Conservation (phyloP, 2,113 vertebrate species). For the Bothrops jararaca region DNA sequence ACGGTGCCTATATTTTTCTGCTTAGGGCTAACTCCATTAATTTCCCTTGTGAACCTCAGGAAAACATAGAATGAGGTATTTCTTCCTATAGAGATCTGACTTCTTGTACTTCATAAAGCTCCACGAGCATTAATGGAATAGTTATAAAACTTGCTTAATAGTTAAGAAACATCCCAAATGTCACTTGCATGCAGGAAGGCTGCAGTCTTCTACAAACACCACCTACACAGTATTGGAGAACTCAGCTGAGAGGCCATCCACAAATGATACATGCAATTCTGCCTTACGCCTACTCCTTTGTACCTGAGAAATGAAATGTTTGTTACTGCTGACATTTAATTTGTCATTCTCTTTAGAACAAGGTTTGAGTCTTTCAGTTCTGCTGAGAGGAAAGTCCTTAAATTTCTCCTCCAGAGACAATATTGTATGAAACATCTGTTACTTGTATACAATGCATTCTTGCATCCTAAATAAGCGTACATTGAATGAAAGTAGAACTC, state of each 20-base stretch:
- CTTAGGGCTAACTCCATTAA: not conserved
- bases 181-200: not conserved
- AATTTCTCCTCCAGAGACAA: not conserved
- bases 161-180: not conserved
- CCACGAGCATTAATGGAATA: not conserved
- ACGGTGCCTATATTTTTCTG: not conserved
- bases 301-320: conserved; percentile 17
- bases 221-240: not conserved
- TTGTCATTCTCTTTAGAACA: not conserved
- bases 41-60: not conserved
- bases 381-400: not conserved
- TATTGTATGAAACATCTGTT: not conserved
- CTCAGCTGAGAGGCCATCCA: not conserved
- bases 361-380: not conserved
- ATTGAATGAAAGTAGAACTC: not conserved
- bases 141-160: not conserved
- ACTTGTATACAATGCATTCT: not conserved
- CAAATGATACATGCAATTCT: not conserved
- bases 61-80: not conserved
- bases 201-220: not conserved
- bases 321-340: conserved; percentile 6
- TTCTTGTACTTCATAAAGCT: not conserved
- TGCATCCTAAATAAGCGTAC: not conserved
- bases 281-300: not conserved
- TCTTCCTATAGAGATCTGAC: not conserved